A percentile compares a stretch with the other conserved stretches of the same genome.
phyloP scores from a whole-genome alignment of 2,113 vertebrate genomes.

The Mus spicilegus region DNA sequence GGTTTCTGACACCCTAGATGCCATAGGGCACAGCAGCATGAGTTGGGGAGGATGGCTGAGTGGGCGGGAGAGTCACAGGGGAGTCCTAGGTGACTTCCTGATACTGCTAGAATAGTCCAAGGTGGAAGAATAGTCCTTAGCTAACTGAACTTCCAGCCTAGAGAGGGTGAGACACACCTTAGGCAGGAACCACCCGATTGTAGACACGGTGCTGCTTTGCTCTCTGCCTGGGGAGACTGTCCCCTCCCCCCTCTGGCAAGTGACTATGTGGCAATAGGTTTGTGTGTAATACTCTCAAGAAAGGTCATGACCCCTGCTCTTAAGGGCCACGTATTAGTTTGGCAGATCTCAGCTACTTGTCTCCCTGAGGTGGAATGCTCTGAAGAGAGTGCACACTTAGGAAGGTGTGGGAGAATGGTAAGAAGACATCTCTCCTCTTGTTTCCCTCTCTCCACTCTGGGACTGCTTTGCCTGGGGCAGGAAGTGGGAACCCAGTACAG shows the following conservation, averaged over 20 bases:
- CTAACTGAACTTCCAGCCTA: too few species aligned
- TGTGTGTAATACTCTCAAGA: not conserved
- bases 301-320: not conserved
- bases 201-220: not conserved
- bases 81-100: not conserved
- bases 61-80: not conserved
- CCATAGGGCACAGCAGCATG: not conserved
- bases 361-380: not conserved
- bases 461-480: not conserved
- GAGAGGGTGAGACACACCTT: not conserved
- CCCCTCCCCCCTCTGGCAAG: not conserved
- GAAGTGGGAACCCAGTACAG: too few species aligned
- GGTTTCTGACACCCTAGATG: not conserved
- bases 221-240: not conserved
- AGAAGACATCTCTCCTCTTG: not conserved
- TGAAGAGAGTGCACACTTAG: not conserved
- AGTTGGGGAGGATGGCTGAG: not conserved
- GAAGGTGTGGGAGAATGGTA: not conserved
- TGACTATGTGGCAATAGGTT: not conserved
- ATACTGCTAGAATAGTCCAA: too few species aligned
- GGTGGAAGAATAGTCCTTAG: not conserved
- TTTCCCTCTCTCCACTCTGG: not conserved
- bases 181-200: not conserved
- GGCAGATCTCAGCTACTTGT: not conserved
- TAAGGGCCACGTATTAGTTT: too few species aligned